Conservation (phyloP, 2,113 vertebrate genomes). For the Gadus chalcogrammus region DNA sequence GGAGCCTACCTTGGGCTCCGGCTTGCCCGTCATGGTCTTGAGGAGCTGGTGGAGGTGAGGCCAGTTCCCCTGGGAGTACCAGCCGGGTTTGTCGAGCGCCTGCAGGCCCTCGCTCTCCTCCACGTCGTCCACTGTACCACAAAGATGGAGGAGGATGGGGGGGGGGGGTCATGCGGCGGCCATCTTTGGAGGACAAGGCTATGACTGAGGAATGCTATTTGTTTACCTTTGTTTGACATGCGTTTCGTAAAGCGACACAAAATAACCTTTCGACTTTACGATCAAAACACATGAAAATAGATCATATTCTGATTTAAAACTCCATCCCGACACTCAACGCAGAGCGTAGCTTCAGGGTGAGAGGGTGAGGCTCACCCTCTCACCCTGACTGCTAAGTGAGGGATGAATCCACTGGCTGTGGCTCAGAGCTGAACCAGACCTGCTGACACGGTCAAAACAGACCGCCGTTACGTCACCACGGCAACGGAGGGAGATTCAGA, state of each 20-base stretch:
- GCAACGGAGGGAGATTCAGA: conserved; percentile 2
- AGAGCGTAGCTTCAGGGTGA: too few species aligned
- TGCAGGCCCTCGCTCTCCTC: conserved; percentile 81
- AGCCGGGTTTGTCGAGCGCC: conserved; percentile 86
- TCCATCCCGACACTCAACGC: too few species aligned
- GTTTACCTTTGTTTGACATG: too few species aligned
- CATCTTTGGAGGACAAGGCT: conserved; percentile 2
- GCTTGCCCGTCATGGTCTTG: conserved; percentile 86
- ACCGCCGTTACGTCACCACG: conserved; percentile 15
- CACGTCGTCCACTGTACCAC: conserved; percentile 80
- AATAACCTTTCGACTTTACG: too few species aligned
- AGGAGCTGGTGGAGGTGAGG: conserved; percentile 86
- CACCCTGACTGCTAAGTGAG: too few species aligned
- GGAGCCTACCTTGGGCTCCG: conserved; percentile 85
- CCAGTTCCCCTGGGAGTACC: conserved; percentile 96
- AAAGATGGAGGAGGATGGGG: conserved; percentile 3
- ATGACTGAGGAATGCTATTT: too few species aligned
- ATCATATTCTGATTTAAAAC: too few species aligned
- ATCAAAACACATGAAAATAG: too few species aligned
- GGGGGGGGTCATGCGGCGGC: background rate
- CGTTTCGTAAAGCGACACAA: too few species aligned
- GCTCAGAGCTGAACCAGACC: background rate
- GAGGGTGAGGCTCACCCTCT: too few species aligned
- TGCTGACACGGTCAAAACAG: conserved; percentile 10
- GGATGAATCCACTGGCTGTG: too few species aligned